Conservation (phyloP, 30 jellyfish, hydroid and myxozoan genomes). For the Turritopsis dohrnii region DNA sequence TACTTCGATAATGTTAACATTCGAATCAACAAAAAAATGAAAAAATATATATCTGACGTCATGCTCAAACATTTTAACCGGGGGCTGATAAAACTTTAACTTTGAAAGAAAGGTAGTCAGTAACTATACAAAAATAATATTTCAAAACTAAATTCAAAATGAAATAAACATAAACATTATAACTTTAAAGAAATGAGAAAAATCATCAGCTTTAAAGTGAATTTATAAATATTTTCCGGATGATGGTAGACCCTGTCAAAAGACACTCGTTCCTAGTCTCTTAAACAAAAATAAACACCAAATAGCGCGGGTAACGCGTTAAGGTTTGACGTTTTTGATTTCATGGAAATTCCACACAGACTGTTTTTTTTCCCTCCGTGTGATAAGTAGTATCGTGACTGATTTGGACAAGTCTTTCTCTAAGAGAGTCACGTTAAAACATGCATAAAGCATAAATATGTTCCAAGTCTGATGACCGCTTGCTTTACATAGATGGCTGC, state of each 20-base stretch:
- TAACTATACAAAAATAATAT: background rate
- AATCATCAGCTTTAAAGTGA: too few species aligned
- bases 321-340: background rate
- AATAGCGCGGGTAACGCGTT: conserved; percentile 25
- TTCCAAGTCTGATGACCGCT: too few species aligned
- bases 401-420: too few species aligned
- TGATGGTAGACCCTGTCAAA: background rate
- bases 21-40: conserved; percentile 17
- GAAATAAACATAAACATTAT: background rate
- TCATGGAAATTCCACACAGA: background rate
- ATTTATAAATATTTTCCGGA: background rate
- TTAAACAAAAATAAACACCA: conserved; percentile 21
- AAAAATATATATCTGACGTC: conserved; percentile 40
- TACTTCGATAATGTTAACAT: conserved; percentile 8
- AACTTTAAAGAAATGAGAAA: too few species aligned
- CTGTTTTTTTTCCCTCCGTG: background rate
- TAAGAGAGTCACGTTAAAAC: too few species aligned
- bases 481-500: too few species aligned
- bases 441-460: too few species aligned
- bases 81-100: conserved; percentile 4
- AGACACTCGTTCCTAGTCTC: conserved; percentile 11
- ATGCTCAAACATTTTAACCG: background rate
- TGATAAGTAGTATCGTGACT: background rate
- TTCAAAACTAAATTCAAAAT: background rate
- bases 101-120: background rate